Evolutionary conservation across 2,888 invertebrate species (phyloP).

Genomic region (Ichneumoninae sp.): DNA sequence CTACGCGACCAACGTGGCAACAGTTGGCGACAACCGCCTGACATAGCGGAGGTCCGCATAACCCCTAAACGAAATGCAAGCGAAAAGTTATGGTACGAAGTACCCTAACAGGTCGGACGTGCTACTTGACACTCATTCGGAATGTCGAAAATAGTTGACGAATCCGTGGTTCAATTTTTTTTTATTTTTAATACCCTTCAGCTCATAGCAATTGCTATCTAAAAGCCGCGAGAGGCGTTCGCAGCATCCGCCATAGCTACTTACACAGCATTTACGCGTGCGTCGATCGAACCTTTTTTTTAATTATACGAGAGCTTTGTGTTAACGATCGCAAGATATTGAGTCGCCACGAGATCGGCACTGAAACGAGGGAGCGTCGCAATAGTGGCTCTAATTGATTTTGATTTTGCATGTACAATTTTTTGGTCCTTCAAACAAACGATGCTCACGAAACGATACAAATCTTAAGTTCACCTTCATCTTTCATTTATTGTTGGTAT

Average conservation of each 20-base stretch:
- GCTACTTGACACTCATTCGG: no score
- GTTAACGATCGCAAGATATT: conserved; percentile 29
- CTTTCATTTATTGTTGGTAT: background rate
- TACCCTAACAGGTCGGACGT: no score
- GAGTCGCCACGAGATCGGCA: conserved; percentile 21
- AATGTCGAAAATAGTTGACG: no score
- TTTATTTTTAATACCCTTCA: no score
- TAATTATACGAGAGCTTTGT: conserved; percentile 15
- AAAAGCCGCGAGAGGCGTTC: no score
- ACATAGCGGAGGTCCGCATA: background rate
- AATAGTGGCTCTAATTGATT: background rate
- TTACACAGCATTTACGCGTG: conserved; percentile 24
- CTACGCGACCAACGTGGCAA: background rate
- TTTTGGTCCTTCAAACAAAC: background rate
- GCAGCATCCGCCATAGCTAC: background rate
- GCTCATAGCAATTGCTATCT: no score
- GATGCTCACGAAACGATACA: background rate
- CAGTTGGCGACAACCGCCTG: no score
- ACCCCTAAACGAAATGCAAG: background rate
- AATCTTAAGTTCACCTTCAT: no score
- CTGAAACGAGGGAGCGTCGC: background rate
- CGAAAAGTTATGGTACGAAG: no score
- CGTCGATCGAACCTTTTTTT: conserved; percentile 39
- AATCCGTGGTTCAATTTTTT: no score
- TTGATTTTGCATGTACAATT: no score